Evolutionary conservation across 2,888 invertebrate genomes (phyloP).

Genomic region (Danaus chrysippus): DNA sequence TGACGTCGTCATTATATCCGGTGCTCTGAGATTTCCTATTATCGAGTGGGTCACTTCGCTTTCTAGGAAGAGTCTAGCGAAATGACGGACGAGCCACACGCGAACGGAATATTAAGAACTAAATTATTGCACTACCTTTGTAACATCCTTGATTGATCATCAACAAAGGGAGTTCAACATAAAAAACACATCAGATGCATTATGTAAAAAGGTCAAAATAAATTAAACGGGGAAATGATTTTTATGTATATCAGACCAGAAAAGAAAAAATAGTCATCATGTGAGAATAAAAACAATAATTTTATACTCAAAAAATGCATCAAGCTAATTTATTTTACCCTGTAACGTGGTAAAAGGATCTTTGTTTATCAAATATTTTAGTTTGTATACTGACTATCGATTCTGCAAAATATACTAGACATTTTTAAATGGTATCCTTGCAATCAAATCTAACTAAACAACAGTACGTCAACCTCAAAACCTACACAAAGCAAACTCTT

Average conservation of each 20-base stretch:
- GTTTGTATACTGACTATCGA: conserved; percentile 12
- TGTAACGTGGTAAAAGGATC: too few relatives aligned
- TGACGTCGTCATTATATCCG: conserved; percentile 55
- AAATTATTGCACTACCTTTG: conserved; percentile 40
- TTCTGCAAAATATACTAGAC: conserved; percentile 54
- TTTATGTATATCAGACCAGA: neutral
- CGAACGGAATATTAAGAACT: conserved; percentile 57
- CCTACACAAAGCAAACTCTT: neutral
- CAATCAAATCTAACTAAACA: conserved; percentile 25
- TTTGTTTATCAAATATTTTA: too few relatives aligned
- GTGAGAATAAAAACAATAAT: too few relatives aligned
- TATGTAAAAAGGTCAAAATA: conserved; percentile 23
- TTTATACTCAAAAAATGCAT: too few relatives aligned
- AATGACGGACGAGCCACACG: conserved; percentile 53
- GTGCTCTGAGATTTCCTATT: conserved; percentile 44
- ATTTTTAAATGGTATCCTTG: conserved; percentile 35
- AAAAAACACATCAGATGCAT: conserved; percentile 21
- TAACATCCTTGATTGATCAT: conserved; percentile 51
- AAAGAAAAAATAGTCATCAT: neutral
- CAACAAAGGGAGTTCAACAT: conserved; percentile 27
- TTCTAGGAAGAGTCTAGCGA: conserved; percentile 68
- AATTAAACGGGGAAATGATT: neutral
- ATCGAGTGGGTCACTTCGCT: conserved; percentile 63
- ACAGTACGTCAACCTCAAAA: neutral
- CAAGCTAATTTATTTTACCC: too few relatives aligned